Base-by-base conservation (phyloP, 2,797 vertebrate species). In the Rhinella marina region DNA sequence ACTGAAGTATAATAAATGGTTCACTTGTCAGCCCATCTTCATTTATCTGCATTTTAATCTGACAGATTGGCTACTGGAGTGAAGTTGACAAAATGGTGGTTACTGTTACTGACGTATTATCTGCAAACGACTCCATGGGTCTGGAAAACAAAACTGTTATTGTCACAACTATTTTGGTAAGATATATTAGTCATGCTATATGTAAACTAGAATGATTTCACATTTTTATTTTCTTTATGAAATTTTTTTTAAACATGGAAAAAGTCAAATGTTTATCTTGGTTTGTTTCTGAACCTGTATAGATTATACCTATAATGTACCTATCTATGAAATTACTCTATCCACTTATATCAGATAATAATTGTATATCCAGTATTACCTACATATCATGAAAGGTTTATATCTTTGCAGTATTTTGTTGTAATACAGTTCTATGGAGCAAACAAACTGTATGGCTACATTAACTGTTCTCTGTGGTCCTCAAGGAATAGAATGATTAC, bases 101-200 rank as follows among this genome's bases (percentile, higher is more conserved):
- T 81, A 99, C 98, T 90, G 97, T 98, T 90, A 96, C 96, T 0
- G 98, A 99, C 21, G 95, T 97, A 23, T 96, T 97, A 79, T 95
- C 96, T 89, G 94, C 95, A 89, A 99, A 99, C 78, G 98, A 99
- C 72, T 96, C 98, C 27, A 97, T 97, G 62, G 98, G 97, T 91
- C 96, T 99, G 95, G 98, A 99, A 93, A 99, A 99, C 94, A 99
- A 99, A 94, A 99, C 98, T 0, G 98, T 99, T 83, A 97, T 99
- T 87, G 98, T 99, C 92, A 99, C 98, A 85, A 99, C 98, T 68
- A 99, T 99, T 92, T 95, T 99, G 97, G 98, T 99, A 97, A 96
- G 88, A 77, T 12, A 17, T 48, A 81, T 59, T 29, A 21, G 12
- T 59, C 29, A n/a, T 79, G 86, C 14, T 7, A 41, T 41, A 41